These are phyloP conservation scores for Crossaster papposus DNA, from an alignment of 53 echinoderm and acorn worm genomes.

Conservation along the genomic window DNA sequence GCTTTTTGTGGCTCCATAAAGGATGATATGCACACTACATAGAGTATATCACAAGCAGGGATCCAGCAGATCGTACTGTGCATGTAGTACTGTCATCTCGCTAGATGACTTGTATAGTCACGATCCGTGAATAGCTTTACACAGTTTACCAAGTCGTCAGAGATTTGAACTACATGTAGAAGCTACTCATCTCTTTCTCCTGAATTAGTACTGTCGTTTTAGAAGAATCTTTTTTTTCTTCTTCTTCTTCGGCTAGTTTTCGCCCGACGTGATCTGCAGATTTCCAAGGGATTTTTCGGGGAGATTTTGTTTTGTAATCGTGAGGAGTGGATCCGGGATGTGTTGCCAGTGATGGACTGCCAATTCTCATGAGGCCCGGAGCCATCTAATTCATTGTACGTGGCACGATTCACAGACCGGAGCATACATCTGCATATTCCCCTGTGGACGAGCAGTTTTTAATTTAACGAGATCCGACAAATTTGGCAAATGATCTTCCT, in stretches of 20 bases:
- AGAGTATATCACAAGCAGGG: background rate
- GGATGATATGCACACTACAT: too few species aligned
- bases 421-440: slow-evolving; percentile 13
- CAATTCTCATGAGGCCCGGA: background rate
- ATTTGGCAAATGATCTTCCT: background rate
- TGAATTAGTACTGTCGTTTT: background rate
- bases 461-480: slow-evolving; percentile 28
- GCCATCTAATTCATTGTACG: slow-evolving; percentile 23
- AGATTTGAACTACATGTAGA: background rate
- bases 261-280: slow-evolving; percentile 30
- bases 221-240: background rate
- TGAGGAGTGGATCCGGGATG: slow-evolving; percentile 41
- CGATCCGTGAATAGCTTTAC: slow-evolving; percentile 16
- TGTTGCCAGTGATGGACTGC: slow-evolving; percentile 1
- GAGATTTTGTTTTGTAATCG: slow-evolving; percentile 33
- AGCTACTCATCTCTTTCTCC: background rate
- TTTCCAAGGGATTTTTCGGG: slow-evolving; percentile 13
- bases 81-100: background rate
- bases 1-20: slow-evolving; percentile 41
- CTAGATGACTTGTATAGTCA: slow-evolving; percentile 9
- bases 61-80: background rate
- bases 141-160: background rate
- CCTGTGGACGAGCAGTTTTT: slow-evolving; percentile 14
- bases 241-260: background rate
- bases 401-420: background rate